Evolutionary conservation across 2,888 invertebrate species (phyloP).

Genomic region (Orchesella flavescens): DNA sequence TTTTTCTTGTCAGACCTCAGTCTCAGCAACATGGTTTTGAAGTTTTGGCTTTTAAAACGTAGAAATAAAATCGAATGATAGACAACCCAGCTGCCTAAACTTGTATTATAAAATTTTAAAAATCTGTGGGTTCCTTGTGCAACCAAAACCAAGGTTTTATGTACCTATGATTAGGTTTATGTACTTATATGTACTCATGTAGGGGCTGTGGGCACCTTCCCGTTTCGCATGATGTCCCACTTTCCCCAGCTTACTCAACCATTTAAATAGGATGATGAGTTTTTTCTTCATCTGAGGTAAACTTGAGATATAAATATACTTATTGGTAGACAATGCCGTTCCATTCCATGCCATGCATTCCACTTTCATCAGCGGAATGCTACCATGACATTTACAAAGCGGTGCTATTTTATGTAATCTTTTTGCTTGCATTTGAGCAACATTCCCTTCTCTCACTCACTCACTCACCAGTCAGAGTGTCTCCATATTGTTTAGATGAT

Average conservation of each 20-base stretch:
- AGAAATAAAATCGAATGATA: no score
- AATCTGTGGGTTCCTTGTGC: background rate
- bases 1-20: no score
- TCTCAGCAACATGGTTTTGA: no score
- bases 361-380: background rate
- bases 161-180: background rate
- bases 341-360: background rate
- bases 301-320: no score
- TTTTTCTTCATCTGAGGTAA: background rate
- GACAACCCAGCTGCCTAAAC: no score
- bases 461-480: no score
- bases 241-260: conserved; percentile 6
- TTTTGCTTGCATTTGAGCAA: no score
- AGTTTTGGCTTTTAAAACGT: no score
- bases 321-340: background rate
- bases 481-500: no score
- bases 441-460: no score
- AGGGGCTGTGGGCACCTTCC: background rate
- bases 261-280: conserved; percentile 3
- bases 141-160: background rate
- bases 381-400: background rate
- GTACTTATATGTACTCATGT: background rate
- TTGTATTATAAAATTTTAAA: no score
- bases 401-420: no score
- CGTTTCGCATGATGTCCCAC: background rate